Evolutionary conservation across 1,140 invertebrate genomes (phyloP).

Genomic region (Macrobrachium rosenbergii): DNA sequence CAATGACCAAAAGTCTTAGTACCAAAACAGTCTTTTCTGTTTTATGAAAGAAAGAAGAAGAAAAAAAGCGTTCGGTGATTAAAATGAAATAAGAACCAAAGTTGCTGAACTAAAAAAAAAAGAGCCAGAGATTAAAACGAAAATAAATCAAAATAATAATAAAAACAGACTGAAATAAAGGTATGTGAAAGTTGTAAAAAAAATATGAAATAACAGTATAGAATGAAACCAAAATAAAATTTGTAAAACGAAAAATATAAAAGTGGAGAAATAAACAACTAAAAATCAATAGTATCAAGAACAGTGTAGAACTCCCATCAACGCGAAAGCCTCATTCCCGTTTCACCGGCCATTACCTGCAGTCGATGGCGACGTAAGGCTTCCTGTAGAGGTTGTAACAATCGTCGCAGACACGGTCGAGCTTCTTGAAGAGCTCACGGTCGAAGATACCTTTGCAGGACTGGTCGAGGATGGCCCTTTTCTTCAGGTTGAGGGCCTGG

Average conservation of each 20-base stretch:
- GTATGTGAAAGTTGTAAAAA: not conserved
- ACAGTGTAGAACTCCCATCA: too few species aligned
- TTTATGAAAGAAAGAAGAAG: not conserved
- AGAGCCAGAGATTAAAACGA: not conserved
- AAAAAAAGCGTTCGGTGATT: not conserved
- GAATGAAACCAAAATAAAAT: not conserved
- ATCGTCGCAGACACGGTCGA: slow-evolving; percentile 44
- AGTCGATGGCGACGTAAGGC: slow-evolving; percentile 26
- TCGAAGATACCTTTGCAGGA: slow-evolving; percentile 44
- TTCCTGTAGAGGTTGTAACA: slow-evolving; percentile 54
- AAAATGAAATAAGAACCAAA: not conserved
- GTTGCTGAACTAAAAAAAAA: not conserved
- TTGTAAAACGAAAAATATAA: not conserved
- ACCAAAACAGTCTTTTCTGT: slow-evolving; percentile 29
- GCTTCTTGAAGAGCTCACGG: slow-evolving; percentile 30
- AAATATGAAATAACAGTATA: not conserved
- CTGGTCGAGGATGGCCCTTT: slow-evolving; percentile 28
- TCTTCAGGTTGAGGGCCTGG: not conserved
- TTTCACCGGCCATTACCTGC: slow-evolving; percentile 14
- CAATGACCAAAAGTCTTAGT: not conserved
- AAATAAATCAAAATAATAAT: slow-evolving; percentile 5
- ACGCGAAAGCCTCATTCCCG: too few species aligned
- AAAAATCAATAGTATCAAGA: not conserved
- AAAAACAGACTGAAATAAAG: not conserved
- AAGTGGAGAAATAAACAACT: not conserved